Base-by-base conservation (phyloP, 2,888 invertebrate genomes). In the Ceriagrion tenellum region DNA sequence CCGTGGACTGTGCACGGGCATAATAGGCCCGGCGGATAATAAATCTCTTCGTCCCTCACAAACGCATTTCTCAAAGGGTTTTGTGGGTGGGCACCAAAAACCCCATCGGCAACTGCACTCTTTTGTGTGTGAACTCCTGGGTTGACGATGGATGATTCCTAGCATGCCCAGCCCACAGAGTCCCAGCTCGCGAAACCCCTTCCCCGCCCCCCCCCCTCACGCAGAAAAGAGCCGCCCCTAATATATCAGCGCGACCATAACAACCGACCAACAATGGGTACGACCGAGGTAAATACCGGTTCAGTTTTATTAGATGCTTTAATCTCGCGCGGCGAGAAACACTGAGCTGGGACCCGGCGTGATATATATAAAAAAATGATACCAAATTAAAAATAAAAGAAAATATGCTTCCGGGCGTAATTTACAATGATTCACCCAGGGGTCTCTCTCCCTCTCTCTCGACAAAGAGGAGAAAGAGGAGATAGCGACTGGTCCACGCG, bases 251-350 rank as follows among this genome's bases (percentile, higher is more conserved):
- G 81, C 16, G 81, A 81, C 30, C 81, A 35, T 81, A 81, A 81
- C 81, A 81, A 35, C 81, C 81, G 81, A 35, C 81, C 81, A 81
- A 81, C 81, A 81, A 81, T 81, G 81, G 81, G 81, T 2, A 59
- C 18, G 81, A 16, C 81, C 35, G 81, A 81, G 81, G 81, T 81
- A 81, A 81, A 81, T 81, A 81, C 81, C 81, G n/a, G 81, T 81
- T 30, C 81, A 81, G 81, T 81, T 81, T 89, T 89, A 89, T 89
- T n/a, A 55, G 89, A 89, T 13, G 89, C 89, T 47, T 89, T 89
- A 89, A 89, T 47, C 47, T 89, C 47, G n/a, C 23, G 55, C 59
- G 23, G 89, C n/a, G 89, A 89, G 55, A 47, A 89, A 47, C 13
- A 55, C 55, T 23, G n/a, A 55, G 55, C 10, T 8, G 89, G 89